These are phyloP conservation scores for Cephus runcator DNA, from an alignment of 2,888 invertebrate species.

Conservation along the genomic window DNA sequence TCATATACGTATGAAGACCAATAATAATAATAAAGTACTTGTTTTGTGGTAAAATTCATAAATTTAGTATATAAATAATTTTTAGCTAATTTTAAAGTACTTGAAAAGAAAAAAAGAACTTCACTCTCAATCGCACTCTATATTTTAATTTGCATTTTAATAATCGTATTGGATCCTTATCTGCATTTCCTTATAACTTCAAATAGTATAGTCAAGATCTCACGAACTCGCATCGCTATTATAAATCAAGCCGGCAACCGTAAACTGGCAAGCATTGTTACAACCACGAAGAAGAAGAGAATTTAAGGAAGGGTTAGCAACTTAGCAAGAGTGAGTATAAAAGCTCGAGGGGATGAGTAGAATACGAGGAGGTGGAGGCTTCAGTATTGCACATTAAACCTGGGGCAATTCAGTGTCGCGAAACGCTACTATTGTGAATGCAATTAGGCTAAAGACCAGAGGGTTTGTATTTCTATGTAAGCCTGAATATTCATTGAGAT, in stretches of 20 bases:
- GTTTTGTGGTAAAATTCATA: too few species aligned
- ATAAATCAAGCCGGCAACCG: slow-evolving; percentile 3
- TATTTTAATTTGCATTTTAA: neutral
- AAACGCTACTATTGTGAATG: slow-evolving; percentile 19
- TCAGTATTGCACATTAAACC: slow-evolving; percentile 18
- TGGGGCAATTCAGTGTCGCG: slow-evolving; percentile 18
- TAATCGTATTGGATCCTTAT: neutral
- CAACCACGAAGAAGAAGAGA: neutral
- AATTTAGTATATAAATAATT: neutral
- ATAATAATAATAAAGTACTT: too few species aligned
- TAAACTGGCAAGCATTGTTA: slow-evolving; percentile 1
- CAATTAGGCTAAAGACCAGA: slow-evolving; percentile 21
- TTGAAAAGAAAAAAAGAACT: too few species aligned
- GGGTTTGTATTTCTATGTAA: slow-evolving; percentile 16
- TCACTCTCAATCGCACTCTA: neutral
- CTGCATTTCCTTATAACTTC: neutral
- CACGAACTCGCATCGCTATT: neutral
- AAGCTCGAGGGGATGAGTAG: neutral
- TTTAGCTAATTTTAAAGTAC: neutral
- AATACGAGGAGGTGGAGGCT: neutral
- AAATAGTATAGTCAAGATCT: neutral
- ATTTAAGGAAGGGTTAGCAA: neutral
- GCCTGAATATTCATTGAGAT: slow-evolving; percentile 9
- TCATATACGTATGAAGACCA: too few species aligned
- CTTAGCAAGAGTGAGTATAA: neutral